Evolutionary conservation across 2,888 invertebrate genomes (phyloP).

Genomic region (Aleiodes testaceus): DNA sequence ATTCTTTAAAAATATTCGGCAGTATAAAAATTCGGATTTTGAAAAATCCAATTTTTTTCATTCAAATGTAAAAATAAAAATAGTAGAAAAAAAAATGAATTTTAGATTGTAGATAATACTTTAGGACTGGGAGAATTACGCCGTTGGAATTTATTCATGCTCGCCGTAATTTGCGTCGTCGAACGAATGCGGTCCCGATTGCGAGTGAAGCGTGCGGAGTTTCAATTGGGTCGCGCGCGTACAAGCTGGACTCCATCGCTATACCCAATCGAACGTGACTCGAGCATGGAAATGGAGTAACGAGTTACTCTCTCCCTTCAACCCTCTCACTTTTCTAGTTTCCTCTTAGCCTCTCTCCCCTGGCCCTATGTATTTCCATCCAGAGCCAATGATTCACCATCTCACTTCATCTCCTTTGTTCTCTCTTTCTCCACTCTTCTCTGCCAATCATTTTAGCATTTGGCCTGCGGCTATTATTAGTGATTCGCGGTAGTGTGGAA

Average conservation of each 20-base stretch:
- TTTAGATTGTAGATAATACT: slow-evolving; percentile 1
- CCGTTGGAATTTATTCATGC: slow-evolving; percentile 41
- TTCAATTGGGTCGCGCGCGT: slow-evolving; percentile 40
- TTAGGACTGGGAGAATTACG: slow-evolving; percentile 18
- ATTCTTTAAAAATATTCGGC: too few relatives aligned
- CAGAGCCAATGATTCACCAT: slow-evolving; percentile 2
- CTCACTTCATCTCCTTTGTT: slow-evolving; percentile 14
- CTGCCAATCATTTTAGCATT: slow-evolving; percentile 7
- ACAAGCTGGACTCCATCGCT: slow-evolving; percentile 41
- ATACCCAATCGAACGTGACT: slow-evolving; percentile 45
- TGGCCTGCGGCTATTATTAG: slow-evolving; percentile 41
- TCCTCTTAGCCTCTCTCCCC: background rate
- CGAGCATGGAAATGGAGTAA: slow-evolving; percentile 44
- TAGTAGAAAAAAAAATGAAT: background rate
- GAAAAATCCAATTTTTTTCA: too few relatives aligned
- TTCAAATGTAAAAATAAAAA: background rate
- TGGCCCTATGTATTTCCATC: background rate
- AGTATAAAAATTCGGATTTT: too few relatives aligned
- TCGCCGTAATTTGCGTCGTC: slow-evolving; percentile 44
- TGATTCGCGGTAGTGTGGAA: slow-evolving; percentile 35
- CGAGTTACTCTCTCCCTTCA: slow-evolving; percentile 9
- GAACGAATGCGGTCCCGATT: slow-evolving; percentile 40
- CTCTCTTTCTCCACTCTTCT: background rate
- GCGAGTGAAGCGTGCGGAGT: slow-evolving; percentile 42
- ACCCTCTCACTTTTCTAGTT: background rate